phyloP scores from a whole-genome alignment of 2,888 invertebrate genomes.

The Mythimna impura region DNA sequence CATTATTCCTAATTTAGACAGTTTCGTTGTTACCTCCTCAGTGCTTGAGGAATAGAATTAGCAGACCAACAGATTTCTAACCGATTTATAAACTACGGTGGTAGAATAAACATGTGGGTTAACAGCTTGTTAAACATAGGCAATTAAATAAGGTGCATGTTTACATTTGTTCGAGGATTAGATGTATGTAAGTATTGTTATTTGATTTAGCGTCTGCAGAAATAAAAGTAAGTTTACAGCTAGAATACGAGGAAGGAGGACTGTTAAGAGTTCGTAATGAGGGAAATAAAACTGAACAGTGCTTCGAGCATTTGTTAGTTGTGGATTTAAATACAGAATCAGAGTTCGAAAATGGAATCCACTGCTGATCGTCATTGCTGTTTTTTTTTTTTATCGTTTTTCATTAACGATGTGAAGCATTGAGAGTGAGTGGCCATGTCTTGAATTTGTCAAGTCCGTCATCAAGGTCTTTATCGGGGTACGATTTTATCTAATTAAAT shows the following conservation, averaged over 20 bases:
- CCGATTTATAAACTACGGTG: conserved; percentile 52
- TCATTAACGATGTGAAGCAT: conserved; percentile 9
- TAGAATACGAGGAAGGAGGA: conserved; percentile 36
- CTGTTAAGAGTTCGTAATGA: conserved; percentile 47
- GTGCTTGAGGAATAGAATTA: conserved; percentile 53
- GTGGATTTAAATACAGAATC: conserved; percentile 20
- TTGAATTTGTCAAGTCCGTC: conserved; percentile 42
- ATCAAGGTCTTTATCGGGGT: conserved; percentile 45
- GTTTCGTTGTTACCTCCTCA: conserved; percentile 40
- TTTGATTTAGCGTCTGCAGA: conserved; percentile 41
- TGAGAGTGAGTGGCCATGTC: conserved; percentile 3
- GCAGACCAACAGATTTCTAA: conserved; percentile 43
- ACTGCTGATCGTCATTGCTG: neutral
- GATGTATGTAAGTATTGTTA: conserved; percentile 46
- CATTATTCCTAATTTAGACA: conserved; percentile 53
- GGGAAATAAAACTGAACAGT: conserved; percentile 33
- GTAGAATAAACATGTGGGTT: conserved; percentile 61
- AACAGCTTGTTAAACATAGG: conserved; percentile 61
- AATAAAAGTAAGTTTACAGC: conserved; percentile 55
- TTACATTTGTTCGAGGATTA: conserved; percentile 54
- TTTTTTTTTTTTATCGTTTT: conserved; percentile 1
- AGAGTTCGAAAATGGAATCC: conserved; percentile 6
- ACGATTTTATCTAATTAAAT: conserved; percentile 52
- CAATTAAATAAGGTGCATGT: conserved; percentile 63
- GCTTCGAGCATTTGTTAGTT: conserved; percentile 21